These are phyloP conservation scores for Dromococcyx pavoninus DNA, from an alignment of 2,797 vertebrate genomes.

Conservation along the genomic window DNA sequence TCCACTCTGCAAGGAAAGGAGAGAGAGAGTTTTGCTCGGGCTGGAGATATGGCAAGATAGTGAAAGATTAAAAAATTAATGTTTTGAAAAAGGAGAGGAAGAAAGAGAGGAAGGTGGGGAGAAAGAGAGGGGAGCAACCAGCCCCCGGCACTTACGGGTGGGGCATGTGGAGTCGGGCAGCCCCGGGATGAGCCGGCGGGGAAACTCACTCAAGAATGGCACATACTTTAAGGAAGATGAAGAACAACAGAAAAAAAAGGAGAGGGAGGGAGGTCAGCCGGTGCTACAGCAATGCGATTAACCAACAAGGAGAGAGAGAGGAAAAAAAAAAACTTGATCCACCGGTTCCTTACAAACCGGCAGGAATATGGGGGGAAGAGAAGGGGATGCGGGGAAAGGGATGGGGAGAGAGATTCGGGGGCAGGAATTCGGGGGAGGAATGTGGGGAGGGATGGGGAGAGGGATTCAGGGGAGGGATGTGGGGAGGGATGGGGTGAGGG, in stretches of 20 bases:
- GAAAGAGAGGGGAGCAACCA: slow-evolving; percentile 13
- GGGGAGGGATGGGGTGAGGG: too few species aligned
- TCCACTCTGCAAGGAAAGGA: slow-evolving; percentile 33
- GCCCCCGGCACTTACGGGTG: slow-evolving; percentile 75
- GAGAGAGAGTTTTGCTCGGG: slow-evolving; percentile 66
- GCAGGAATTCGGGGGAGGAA: too few species aligned
- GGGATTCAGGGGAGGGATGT: too few species aligned
- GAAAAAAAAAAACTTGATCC: slow-evolving; percentile 95
- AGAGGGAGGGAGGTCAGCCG: slow-evolving; percentile 81
- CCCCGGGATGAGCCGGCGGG: slow-evolving; percentile 74
- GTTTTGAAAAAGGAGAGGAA: neutral
- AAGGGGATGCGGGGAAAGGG: slow-evolving; percentile 66
- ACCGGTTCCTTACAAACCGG: slow-evolving; percentile 95
- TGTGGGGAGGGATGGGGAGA: too few species aligned
- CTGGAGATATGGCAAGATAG: slow-evolving; percentile 54
- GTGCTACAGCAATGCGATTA: slow-evolving; percentile 86
- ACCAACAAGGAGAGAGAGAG: slow-evolving; percentile 80
- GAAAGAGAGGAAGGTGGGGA: fast-evolving
- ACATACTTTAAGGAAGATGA: slow-evolving; percentile 79
- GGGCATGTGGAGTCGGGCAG: slow-evolving; percentile 72
- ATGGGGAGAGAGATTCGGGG: neutral
- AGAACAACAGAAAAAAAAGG: neutral
- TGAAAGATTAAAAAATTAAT: slow-evolving; percentile 10
- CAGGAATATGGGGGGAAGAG: slow-evolving; percentile 68
- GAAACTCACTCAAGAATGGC: slow-evolving; percentile 79